A percentile compares a stretch with the other conserved stretches of the same genome.
These are phyloP conservation scores for Callinectes sapidus DNA, from an alignment of 2,888 invertebrate genomes.

Conservation along the genomic window DNA sequence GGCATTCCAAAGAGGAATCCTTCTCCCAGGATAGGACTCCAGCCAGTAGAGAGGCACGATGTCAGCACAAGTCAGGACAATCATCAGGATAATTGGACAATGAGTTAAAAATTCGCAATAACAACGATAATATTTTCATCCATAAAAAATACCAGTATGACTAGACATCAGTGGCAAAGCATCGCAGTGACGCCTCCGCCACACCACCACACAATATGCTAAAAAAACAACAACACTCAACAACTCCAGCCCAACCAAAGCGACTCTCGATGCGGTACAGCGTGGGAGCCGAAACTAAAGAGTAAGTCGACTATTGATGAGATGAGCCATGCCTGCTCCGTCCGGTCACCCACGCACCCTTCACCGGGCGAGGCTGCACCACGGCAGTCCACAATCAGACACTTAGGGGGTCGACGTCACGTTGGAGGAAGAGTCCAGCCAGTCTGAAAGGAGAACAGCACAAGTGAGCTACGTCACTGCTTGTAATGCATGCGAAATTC, in stretches of 20 bases:
- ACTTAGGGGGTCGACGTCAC: constrained; percentile 41
- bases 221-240: background rate
- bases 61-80: background rate
- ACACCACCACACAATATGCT: background rate
- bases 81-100: background rate
- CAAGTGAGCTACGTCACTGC: background rate
- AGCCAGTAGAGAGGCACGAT: background rate
- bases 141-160: constrained; percentile 13
- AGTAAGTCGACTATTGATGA: background rate
- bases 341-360: background rate
- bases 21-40: no score
- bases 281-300: background rate
- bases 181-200: background rate
- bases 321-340: background rate
- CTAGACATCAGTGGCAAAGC: background rate
- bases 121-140: constrained; percentile 4
- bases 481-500: background rate
- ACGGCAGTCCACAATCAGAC: background rate
- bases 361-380: background rate
- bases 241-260: background rate
- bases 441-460: background rate
- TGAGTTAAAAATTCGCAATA: constrained; percentile 9
- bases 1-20: background rate
- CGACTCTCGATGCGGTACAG: background rate
- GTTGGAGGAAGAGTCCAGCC: constrained; percentile 39